Percentiles rank a stretch among this genome's conserved stretches.
phyloP scores from a whole-genome alignment of 2,888 invertebrate genomes.

The Sinodicranocentrus sp. region DNA sequence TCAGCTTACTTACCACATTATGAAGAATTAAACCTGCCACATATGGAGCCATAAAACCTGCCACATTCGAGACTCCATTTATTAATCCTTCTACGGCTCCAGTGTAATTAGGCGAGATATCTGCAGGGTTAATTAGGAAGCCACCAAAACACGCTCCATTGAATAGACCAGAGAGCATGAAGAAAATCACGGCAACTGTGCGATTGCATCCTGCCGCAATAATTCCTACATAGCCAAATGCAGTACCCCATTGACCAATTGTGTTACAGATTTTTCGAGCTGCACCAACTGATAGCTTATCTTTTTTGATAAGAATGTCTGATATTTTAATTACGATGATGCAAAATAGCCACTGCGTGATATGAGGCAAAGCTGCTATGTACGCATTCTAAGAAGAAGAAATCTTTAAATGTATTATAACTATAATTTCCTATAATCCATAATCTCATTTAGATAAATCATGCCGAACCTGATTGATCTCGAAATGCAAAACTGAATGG shows the following conservation, averaged over 20 bases:
- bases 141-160: conserved; percentile 65
- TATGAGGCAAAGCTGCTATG: conserved; percentile 77
- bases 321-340: conserved; percentile 51
- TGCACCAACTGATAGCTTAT: conserved; percentile 49
- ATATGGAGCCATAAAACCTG: conserved; percentile 62
- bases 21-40: conserved; percentile 59
- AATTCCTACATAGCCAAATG: conserved; percentile 75
- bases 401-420: no score
- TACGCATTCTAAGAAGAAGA: conserved; percentile 73
- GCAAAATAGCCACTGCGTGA: conserved; percentile 64
- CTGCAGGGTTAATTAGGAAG: conserved; percentile 65
- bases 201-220: conserved; percentile 76
- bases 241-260: conserved; percentile 76
- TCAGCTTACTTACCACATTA: conserved; percentile 50
- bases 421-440: no score
- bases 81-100: conserved; percentile 68
- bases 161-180: conserved; percentile 68
- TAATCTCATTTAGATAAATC: no score
- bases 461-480: conserved; percentile 87
- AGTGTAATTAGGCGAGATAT: conserved; percentile 66
- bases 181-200: conserved; percentile 72
- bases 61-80: conserved; percentile 61
- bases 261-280: conserved; percentile 70
- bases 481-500: conserved; percentile 89
- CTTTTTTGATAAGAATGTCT: conserved; percentile 52